Base-by-base conservation (phyloP, 2,888 invertebrate species). In the Troglohyphantes excavatus region DNA sequence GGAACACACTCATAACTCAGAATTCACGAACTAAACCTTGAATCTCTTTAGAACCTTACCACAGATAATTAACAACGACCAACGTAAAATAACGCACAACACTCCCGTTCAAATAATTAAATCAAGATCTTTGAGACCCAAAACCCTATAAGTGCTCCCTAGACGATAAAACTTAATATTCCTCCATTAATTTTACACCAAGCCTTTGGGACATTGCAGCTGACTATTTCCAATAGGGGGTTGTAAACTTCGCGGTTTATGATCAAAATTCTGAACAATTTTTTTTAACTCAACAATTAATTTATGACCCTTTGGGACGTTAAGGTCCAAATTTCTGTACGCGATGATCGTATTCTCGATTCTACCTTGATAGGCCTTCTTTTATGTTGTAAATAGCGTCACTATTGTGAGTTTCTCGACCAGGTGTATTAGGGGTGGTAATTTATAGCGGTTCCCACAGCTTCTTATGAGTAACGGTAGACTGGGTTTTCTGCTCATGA, bases 211-310 rank as follows among this genome's bases (percentile, higher is more conserved):
- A 53, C 53, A 53, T 17, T 53, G 5, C 6, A 5, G 5, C 5
- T n/a, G 2, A 0, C n/a, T 13, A 53, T n/a, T 53, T 53, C n/a
- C 0, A 53, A 13, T 17, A 13, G 17, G 53, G 1, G n/a, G 53
- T 53, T 53, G 53, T 53, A 6, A 53, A 53, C 53, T 53, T 53
- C 53, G 53, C 17, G 2, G 0, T 53, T 53, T 53, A 53, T n/a
- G 3, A 53, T n/a, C 0, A 17, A 53, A n/a, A 53, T 53, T 53
- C 17, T 53, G 1, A 33, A 21, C n/a, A 68, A 68, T 33, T 26
- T 23, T 27, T 17, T 11, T 29, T n/a, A 68, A 19, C 65, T 65
- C 65, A 65, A 65, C 65, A 65, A 65, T 65, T 21, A 65, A 68
- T 68, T 68, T 33, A 68, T 33, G 68, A n/a, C 68, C 7, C 29